These are phyloP conservation scores for Tapera naevia DNA, from an alignment of 2,797 vertebrate genomes.

Conservation along the genomic window DNA sequence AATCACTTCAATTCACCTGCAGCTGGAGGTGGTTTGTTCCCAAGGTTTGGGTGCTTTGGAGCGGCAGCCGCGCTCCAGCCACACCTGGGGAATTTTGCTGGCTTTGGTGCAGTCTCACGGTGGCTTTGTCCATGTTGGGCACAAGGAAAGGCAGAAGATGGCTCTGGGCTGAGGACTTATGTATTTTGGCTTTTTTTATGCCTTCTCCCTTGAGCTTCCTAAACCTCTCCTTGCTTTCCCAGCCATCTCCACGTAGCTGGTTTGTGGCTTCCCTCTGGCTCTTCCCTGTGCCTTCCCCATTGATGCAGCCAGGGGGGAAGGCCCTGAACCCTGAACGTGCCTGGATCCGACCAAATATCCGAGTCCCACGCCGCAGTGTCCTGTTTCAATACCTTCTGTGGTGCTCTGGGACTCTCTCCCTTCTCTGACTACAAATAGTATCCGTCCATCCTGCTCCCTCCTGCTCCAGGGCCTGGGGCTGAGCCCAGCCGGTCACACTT, in stretches of 20 bases:
- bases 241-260: not conserved
- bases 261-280: not conserved
- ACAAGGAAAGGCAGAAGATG: not conserved
- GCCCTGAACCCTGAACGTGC: rapidly evolving
- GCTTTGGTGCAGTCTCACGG: rapidly evolving
- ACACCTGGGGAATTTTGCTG: rapidly evolving
- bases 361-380: rapidly evolving
- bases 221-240: not conserved
- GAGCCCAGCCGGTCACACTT: rapidly evolving
- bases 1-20: not conserved
- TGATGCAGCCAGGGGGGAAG: not conserved
- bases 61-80: rapidly evolving
- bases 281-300: not conserved
- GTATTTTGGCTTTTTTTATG: not conserved
- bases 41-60: rapidly evolving
- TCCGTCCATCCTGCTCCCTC: not conserved
- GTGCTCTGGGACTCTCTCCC: not conserved
- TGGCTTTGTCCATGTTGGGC: not conserved
- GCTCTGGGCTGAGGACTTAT: not conserved
- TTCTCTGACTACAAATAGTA: rapidly evolving
- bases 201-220: not conserved
- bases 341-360: rapidly evolving
- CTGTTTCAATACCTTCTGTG: not conserved
- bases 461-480: not conserved
- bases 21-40: not conserved